Base-by-base conservation (phyloP, 1,140 invertebrate species). In the Globodera rostochiensis region DNA sequence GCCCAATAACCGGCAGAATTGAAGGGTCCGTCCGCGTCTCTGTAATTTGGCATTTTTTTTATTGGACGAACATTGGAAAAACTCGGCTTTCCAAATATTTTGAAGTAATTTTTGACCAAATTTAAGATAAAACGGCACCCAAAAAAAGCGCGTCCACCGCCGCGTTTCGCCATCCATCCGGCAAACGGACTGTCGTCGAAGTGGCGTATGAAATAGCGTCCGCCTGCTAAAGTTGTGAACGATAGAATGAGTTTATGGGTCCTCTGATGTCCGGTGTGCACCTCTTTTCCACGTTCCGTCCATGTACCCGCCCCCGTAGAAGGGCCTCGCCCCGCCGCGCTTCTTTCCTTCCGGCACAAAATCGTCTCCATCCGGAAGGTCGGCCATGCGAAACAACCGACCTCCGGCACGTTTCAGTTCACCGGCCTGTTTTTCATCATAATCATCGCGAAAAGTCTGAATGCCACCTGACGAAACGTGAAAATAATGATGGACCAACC, bases 221-320 rank as follows among this genome's bases (percentile, higher is more conserved):
- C 77, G 36, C 77, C 77, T 25, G 36, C 64, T 46, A 36, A 36
- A 36, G 36, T 36, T 74, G 53, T 1, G 45, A 74, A 9, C 47
- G 36, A 36, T 36, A 9, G 9, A 74, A 36, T 50, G 25, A 21
- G 25, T 74, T 25, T 8, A 19, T 74, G 9, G n/a, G n/a, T 74
- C 21, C 53, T 46, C 11, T 25, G 47, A 4, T 19, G 49, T 19
- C 45, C 7, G 4, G n/a, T 36, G 25, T 57, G 5, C 66, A 76
- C 74, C 74, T 76, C 74, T 78, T 47, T 66, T 78, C 77, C 77
- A 78, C 8, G 64, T 50, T 50, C 36, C 60, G 47, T 78, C 77
- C 11, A 53, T 64, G 49, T 25, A 66, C 4, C 77, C 77, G 36
- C 49, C 66, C 8, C 77, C 77, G 46, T 47, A 78, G 25, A 76